These are phyloP conservation scores for Chrysolina haemoptera DNA, from an alignment of 2,888 invertebrate species.

Conservation along the genomic window DNA sequence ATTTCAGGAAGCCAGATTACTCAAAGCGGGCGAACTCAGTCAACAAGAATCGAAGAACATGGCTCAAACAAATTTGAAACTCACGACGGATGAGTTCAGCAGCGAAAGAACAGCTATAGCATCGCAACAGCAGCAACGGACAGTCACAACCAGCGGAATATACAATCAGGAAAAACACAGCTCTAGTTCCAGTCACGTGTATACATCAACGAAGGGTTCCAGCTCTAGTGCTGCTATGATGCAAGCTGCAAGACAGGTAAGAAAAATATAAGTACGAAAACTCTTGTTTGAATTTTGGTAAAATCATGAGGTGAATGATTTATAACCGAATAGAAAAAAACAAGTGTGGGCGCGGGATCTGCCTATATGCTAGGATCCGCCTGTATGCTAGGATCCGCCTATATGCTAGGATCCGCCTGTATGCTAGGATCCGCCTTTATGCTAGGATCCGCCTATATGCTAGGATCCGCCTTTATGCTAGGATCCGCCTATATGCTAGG, in stretches of 20 bases:
- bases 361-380: no score
- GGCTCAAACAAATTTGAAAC: slow-evolving; percentile 86
- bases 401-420: no score
- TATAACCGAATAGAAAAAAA: no score
- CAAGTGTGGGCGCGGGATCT: no score
- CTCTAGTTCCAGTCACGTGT: slow-evolving; percentile 83
- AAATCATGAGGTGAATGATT: no score
- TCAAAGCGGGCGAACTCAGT: slow-evolving; percentile 87
- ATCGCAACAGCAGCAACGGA: slow-evolving; percentile 83
- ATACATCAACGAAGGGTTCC: slow-evolving; percentile 83
- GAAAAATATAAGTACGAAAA: background rate
- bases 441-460: no score
- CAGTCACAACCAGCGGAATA: slow-evolving; percentile 84
- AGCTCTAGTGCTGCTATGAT: slow-evolving; percentile 74
- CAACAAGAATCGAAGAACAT: slow-evolving; percentile 90
- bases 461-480: no score
- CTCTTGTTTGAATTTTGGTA: no score
- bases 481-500: no score
- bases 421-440: no score
- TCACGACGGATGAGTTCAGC: slow-evolving; percentile 89
- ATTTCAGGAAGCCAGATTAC: slow-evolving; percentile 85
- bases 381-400: no score
- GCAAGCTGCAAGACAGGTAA: slow-evolving; percentile 60
- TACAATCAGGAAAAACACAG: slow-evolving; percentile 82
- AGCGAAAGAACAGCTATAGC: slow-evolving; percentile 82